A percentile compares a stretch with the other conserved stretches of the same genome.
These are phyloP conservation scores for Cataglyphis rosenhaueri DNA, from an alignment of 2,888 invertebrate genomes.

Conservation along the genomic window DNA sequence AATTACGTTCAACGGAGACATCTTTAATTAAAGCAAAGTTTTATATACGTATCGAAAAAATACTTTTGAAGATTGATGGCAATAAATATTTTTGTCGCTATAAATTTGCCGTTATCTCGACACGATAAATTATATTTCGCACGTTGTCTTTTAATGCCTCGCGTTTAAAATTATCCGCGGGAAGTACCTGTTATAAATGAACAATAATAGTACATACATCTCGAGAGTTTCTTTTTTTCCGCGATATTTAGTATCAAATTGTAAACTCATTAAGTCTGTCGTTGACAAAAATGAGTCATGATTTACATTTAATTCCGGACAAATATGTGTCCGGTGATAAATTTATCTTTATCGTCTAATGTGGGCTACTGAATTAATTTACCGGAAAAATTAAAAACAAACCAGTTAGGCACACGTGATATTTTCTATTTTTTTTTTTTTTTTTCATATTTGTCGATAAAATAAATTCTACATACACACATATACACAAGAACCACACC, in stretches of 20 bases:
- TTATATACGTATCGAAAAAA: background rate
- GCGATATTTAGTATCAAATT: background rate
- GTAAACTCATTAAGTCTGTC: conserved; percentile 1
- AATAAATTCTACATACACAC: background rate
- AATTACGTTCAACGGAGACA: background rate
- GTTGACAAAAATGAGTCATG: background rate
- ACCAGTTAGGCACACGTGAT: background rate
- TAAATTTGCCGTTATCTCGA: conserved; percentile 13
- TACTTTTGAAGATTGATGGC: background rate
- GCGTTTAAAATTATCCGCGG: too few relatives aligned
- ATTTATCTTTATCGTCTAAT: background rate
- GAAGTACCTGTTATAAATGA: background rate
- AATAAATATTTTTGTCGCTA: background rate
- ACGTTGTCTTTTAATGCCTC: background rate
- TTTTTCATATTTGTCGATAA: background rate
- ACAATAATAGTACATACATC: background rate
- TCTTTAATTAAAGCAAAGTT: background rate
- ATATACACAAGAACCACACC: background rate
- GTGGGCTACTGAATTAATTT: background rate
- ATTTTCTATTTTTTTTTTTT: background rate
- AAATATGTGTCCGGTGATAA: background rate
- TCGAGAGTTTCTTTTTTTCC: background rate
- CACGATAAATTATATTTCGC: conserved; percentile 31
- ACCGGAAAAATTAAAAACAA: conserved; percentile 5
- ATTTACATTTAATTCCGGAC: conserved; percentile 5